Evolutionary conservation across 1,140 invertebrate genomes (phyloP).

Genomic region (Nasonia giraulti): DNA sequence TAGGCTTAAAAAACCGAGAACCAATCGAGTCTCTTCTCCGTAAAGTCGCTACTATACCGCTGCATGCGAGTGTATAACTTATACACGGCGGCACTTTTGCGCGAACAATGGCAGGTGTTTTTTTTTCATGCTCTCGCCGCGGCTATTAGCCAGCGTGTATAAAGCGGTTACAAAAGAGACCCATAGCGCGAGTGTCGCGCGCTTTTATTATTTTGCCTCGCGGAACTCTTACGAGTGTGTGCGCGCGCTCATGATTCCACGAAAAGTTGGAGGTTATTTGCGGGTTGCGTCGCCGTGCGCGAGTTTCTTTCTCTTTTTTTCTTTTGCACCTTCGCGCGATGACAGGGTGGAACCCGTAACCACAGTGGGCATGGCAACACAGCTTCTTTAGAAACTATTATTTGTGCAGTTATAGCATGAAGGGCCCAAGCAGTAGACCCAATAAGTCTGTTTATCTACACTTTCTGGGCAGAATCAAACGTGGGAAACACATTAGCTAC

Average conservation of each 20-base stretch:
- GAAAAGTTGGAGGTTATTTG: background rate
- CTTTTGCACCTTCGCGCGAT: background rate
- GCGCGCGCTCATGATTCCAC: background rate
- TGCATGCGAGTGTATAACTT: background rate
- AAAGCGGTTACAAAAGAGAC: conserved; percentile 26
- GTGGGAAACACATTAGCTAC: no score
- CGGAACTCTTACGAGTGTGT: conserved; percentile 2
- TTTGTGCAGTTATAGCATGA: no score
- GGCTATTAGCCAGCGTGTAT: background rate
- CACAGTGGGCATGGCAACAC: no score
- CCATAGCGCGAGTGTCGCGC: background rate
- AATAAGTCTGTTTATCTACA: no score
- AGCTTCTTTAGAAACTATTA: no score
- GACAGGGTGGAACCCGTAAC: background rate
- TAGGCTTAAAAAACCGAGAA: background rate
- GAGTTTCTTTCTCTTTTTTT: background rate
- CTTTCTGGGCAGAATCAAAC: no score
- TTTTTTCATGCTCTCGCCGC: background rate
- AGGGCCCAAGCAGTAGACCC: no score
- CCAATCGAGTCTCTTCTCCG: background rate
- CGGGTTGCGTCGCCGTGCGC: background rate
- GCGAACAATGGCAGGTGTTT: conserved; percentile 4
- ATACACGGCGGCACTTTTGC: background rate
- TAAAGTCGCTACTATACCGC: background rate
- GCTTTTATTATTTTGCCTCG: conserved; percentile 22